Percentiles rank a stretch among this genome's conserved stretches.
Evolutionary conservation across 2,888 invertebrate species (phyloP).

Genomic region (Melanotus villosus): DNA sequence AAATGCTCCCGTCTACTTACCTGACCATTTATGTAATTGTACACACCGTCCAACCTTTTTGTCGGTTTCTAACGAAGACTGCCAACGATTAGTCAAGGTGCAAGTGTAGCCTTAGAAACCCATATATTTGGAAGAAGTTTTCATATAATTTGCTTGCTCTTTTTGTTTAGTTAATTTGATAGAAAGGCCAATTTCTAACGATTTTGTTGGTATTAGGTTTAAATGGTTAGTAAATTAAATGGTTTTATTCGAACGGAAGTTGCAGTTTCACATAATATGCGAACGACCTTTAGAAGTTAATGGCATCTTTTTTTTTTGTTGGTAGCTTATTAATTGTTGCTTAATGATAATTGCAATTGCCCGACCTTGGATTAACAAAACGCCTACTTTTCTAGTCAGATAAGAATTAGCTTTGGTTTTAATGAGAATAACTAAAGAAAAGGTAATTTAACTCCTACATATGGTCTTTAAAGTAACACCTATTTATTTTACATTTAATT

Average conservation of each 20-base stretch:
- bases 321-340: conserved; percentile 8
- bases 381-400: conserved; percentile 9
- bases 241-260: neutral
- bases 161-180: too few relatives aligned
- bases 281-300: conserved; percentile 3
- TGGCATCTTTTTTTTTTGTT: neutral
- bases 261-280: neutral
- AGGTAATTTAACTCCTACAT: neutral
- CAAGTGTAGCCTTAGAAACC: neutral
- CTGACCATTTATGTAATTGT: conserved; percentile 10
- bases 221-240: too few relatives aligned
- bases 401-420: neutral
- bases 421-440: neutral
- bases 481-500: conserved; percentile 1
- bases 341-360: conserved; percentile 11
- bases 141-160: too few relatives aligned
- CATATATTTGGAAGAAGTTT: too few relatives aligned
- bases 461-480: neutral
- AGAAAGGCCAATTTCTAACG: too few relatives aligned
- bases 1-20: neutral
- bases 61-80: neutral
- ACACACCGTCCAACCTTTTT: conserved; percentile 2
- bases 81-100: neutral
- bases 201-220: neutral
- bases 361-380: conserved; percentile 8